These are phyloP conservation scores for Rhinolophus sinicus DNA, from an alignment of 2,113 vertebrate genomes.

Conservation along the genomic window DNA sequence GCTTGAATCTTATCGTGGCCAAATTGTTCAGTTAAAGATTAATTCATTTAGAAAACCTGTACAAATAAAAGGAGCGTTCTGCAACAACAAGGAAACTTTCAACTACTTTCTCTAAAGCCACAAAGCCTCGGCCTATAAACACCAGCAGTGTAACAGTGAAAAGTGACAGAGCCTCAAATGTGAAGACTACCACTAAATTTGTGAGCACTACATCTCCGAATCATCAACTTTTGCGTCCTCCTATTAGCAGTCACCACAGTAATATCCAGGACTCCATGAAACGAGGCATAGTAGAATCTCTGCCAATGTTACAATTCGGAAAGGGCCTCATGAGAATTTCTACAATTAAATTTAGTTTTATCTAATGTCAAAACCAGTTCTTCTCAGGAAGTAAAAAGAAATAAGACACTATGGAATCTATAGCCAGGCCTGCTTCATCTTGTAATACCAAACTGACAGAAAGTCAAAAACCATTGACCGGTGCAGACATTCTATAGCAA, in stretches of 20 bases:
- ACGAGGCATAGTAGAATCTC: neutral
- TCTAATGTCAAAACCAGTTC: neutral
- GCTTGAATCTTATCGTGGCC: conserved; percentile 92
- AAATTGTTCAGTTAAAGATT: conserved; percentile 92
- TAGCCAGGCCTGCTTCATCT: conserved; percentile 35
- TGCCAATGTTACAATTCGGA: conserved; percentile 56
- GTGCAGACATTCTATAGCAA: conserved; percentile 59
- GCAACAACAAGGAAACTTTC: conserved; percentile 59
- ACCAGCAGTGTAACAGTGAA: neutral
- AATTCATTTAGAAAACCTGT: conserved; percentile 91
- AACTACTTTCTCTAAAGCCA: conserved; percentile 54
- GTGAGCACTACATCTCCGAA: conserved; percentile 62
- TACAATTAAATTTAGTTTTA: conserved; percentile 8
- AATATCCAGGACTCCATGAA: conserved; percentile 51
- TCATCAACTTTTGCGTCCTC: conserved; percentile 77
- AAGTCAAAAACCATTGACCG: conserved; percentile 13
- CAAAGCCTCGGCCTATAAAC: conserved; percentile 19
- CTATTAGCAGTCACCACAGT: conserved; percentile 28
- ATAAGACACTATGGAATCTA: neutral
- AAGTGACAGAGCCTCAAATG: conserved; percentile 55
- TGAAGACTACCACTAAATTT: conserved; percentile 62
- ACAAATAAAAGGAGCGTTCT: conserved; percentile 59
- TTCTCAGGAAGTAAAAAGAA: conserved; percentile 61
- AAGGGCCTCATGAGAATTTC: neutral
- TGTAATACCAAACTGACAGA: conserved; percentile 11